A percentile compares a stretch with the other conserved stretches of the same genome.
Evolutionary conservation across 2,113 vertebrate species (phyloP).

Genomic region (human (Homo sapiens)): DNA sequence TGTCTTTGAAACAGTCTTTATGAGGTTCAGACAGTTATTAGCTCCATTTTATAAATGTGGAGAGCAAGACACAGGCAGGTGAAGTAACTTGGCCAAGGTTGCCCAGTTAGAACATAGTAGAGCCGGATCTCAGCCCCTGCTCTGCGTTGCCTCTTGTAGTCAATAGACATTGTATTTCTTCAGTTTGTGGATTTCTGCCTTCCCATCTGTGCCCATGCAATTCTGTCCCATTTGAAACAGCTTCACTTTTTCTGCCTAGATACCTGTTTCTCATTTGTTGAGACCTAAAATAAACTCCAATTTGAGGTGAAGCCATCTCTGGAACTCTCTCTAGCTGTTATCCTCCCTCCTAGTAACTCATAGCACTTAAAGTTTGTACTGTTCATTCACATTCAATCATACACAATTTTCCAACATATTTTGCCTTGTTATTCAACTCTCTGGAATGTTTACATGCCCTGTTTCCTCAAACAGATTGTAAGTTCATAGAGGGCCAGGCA

Average conservation of each 20-base stretch:
- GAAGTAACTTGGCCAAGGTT: not conserved
- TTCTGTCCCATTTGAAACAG: not conserved
- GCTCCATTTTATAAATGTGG: not conserved
- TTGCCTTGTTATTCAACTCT: not conserved
- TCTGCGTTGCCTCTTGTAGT: not conserved
- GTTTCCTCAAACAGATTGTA: not conserved
- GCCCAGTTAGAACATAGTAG: not conserved
- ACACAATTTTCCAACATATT: not conserved
- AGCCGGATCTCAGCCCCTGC: no score
- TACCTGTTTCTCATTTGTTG: not conserved
- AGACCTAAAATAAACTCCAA: not conserved
- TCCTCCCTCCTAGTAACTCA: not conserved
- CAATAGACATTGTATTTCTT: not conserved
- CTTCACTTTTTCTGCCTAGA: not conserved
- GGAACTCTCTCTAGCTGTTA: no score
- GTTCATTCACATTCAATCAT: not conserved
- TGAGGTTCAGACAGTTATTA: not conserved
- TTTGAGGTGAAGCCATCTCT: not conserved
- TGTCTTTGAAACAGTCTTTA: not conserved
- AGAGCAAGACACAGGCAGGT: not conserved
- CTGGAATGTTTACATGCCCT: not conserved
- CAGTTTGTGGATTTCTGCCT: not conserved
- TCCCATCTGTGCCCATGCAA: not conserved
- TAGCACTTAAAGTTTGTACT: not conserved
- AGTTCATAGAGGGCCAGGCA: not conserved